Percentiles rank a stretch among this genome's conserved stretches.
phyloP scores from a whole-genome alignment of 2,113 vertebrate genomes.

The Cyprinodon tularosa region DNA sequence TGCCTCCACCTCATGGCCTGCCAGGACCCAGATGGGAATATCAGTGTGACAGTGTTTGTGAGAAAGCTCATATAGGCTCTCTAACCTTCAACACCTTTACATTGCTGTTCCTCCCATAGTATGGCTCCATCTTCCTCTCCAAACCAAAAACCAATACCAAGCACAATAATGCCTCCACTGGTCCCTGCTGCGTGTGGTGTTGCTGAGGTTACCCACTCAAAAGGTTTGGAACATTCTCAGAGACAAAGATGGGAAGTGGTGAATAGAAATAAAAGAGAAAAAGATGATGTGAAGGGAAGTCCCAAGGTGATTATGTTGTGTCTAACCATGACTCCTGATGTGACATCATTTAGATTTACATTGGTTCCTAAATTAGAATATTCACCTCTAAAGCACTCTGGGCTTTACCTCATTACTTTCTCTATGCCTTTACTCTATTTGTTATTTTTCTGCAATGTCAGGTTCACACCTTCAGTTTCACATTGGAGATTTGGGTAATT shows the following conservation, averaged over 20 bases:
- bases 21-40: constrained; percentile 60
- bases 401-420: constrained; percentile 80
- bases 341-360: constrained; percentile 99
- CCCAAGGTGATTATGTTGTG: constrained; percentile 86
- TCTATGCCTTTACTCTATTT: constrained; percentile 63
- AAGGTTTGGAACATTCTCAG: constrained; percentile 59
- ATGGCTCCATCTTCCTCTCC: constrained; percentile 30
- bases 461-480: constrained; percentile 6
- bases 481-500: not conserved
- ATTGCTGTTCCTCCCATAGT: constrained; percentile 40
- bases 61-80: constrained; percentile 52
- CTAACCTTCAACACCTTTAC: constrained; percentile 53
- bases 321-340: constrained; percentile 85
- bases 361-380: constrained; percentile 98
- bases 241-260: constrained; percentile 37
- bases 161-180: constrained; percentile 70
- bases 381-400: constrained; percentile 92
- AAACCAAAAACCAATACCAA: constrained; percentile 67
- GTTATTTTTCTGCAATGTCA: constrained; percentile 24
- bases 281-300: constrained; percentile 45
- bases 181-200: constrained; percentile 74
- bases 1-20: constrained; percentile 43
- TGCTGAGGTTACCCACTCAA: constrained; percentile 77
- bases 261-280: constrained; percentile 39
- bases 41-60: constrained; percentile 53